Conservation (phyloP, 1,140 invertebrate genomes). For the Cydia splendana region DNA sequence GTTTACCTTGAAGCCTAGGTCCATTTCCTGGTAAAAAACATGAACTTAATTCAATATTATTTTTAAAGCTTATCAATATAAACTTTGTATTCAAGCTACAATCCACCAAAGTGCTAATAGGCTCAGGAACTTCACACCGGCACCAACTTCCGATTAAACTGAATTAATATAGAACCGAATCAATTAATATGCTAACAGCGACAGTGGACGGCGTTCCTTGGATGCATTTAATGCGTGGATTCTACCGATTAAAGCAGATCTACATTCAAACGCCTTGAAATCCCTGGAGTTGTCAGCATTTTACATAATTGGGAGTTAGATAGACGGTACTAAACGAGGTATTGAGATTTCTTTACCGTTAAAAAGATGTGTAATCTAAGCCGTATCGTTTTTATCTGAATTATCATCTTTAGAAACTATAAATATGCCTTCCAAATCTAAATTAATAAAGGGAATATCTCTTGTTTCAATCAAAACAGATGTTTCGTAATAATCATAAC, state of each 20-base stretch:
- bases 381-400: neutral
- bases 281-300: constrained; percentile 8
- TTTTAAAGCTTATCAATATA: neutral
- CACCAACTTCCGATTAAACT: constrained; percentile 30
- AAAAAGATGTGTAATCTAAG: neutral
- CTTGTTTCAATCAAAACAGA: neutral
- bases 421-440: neutral
- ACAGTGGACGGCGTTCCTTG: neutral
- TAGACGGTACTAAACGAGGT: neutral
- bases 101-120: constrained; percentile 30
- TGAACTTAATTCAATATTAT: neutral
- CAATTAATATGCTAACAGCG: constrained; percentile 28
- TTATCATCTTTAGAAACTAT: neutral
- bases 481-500: constrained; percentile 20
- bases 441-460: constrained; percentile 7
- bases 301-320: neutral
- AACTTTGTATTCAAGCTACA: constrained; percentile 24
- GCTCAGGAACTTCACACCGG: constrained; percentile 28
- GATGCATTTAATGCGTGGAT: constrained; percentile 18
- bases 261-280: constrained; percentile 10
- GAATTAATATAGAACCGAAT: constrained; percentile 9
- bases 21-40: neutral
- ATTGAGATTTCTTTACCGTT: constrained; percentile 4
- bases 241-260: constrained; percentile 6
- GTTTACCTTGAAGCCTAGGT: too few species aligned